Percentiles rank a stretch among this genome's conserved stretches.
Conservation (phyloP, 2,797 vertebrate species). For the Sebastes iracundus region DNA sequence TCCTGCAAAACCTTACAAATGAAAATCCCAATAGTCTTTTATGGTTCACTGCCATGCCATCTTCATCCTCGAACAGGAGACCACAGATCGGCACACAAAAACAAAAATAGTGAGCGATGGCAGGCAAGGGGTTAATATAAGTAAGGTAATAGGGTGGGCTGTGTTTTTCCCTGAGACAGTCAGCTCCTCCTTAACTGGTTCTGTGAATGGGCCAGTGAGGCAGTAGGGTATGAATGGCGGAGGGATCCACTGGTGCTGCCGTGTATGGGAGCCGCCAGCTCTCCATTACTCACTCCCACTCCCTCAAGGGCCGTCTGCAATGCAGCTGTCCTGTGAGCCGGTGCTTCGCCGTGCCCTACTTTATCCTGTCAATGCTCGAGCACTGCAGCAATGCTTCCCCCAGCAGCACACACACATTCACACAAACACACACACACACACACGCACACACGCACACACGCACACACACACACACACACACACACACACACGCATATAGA, state of each 20-base stretch:
- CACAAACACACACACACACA: background rate
- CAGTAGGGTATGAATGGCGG: constrained; percentile 81
- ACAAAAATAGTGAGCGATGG: constrained; percentile 2
- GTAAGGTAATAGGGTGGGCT: constrained; percentile 72
- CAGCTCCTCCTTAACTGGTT: constrained; percentile 78
- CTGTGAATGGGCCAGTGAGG: constrained; percentile 82
- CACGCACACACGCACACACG: background rate
- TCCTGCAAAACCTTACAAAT: background rate
- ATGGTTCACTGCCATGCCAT: background rate
- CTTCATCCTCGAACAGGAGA: background rate
- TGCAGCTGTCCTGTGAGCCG: constrained; percentile 89
- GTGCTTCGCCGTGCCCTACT: constrained; percentile 85
- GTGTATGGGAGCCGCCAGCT: constrained; percentile 63
- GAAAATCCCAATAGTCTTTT: background rate
- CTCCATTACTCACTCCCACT: constrained; percentile 84
- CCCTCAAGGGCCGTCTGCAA: constrained; percentile 91
- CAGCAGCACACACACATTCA: background rate
- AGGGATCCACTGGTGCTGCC: constrained; percentile 69
- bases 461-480: constrained; percentile 20
- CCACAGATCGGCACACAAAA: background rate
- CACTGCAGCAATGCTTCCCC: constrained; percentile 83
- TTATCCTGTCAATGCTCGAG: constrained; percentile 83
- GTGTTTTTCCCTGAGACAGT: constrained; percentile 71
- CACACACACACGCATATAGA: constrained; percentile 7
- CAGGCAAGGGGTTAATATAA: constrained; percentile 70